Percentiles rank a stretch among this genome's conserved stretches.
phyloP scores from a whole-genome alignment of 2,113 vertebrate genomes.

The Eurypyga helias region DNA sequence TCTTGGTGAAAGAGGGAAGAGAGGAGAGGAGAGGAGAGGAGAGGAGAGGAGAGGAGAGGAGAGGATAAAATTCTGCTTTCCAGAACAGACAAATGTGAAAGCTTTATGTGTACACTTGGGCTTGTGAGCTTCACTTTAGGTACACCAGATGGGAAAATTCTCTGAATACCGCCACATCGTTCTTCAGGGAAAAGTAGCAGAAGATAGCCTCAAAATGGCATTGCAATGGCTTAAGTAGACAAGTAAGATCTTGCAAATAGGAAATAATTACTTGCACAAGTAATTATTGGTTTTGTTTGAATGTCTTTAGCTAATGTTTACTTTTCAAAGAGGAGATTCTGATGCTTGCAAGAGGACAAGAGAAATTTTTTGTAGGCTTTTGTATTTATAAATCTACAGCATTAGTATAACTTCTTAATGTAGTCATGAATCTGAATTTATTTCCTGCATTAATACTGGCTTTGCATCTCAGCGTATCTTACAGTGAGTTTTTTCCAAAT shows the following conservation, averaged over 20 bases:
- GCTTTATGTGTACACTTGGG: neutral
- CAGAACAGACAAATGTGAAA: neutral
- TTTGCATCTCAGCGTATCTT: neutral
- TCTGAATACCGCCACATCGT: neutral
- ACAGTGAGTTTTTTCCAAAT: neutral
- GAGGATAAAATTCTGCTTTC: neutral
- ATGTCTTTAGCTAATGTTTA: neutral
- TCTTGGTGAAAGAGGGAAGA: neutral
- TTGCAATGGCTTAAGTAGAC: neutral
- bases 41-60: no score
- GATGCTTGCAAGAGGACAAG: neutral
- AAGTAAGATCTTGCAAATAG: neutral
- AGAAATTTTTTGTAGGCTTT: neutral
- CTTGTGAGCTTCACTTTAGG: neutral
- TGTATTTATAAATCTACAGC: neutral
- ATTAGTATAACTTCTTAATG: neutral
- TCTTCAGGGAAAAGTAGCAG: neutral
- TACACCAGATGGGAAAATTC: neutral
- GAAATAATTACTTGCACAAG: neutral
- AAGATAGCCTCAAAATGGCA: neutral
- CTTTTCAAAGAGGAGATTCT: neutral
- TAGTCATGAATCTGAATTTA: neutral
- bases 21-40: no score
- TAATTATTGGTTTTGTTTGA: neutral
- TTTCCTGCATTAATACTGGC: neutral